These are phyloP conservation scores for Lutjanus erythropterus DNA, from an alignment of 2,113 vertebrate genomes.

Conservation along the genomic window DNA sequence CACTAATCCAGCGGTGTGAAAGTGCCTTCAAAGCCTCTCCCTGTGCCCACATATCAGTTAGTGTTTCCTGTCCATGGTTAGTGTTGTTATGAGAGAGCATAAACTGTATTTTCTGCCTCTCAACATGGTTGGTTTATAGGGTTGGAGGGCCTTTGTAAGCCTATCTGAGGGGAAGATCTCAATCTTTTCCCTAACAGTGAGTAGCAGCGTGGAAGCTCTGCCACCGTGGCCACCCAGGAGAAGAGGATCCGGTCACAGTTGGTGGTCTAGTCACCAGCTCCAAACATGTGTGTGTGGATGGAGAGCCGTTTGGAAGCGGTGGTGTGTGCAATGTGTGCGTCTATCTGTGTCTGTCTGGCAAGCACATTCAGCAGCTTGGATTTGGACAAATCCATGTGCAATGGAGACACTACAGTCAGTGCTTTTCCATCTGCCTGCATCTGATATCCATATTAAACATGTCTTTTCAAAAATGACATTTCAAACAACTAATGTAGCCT, in stretches of 20 bases:
- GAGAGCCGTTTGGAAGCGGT: conserved; percentile 31
- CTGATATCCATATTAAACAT: neutral
- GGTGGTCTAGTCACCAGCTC: conserved; percentile 77
- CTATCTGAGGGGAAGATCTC: conserved; percentile 73
- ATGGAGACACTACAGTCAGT: neutral
- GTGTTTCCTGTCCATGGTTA: conserved; percentile 78
- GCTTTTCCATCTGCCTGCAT: conserved; percentile 6
- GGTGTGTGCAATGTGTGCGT: conserved; percentile 53
- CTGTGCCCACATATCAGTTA: conserved; percentile 78
- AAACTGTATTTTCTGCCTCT: conserved; percentile 81
- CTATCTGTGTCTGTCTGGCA: conserved; percentile 35
- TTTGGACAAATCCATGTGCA: neutral
- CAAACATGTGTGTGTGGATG: conserved; percentile 62
- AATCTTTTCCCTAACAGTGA: conserved; percentile 66
- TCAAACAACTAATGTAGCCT: neutral
- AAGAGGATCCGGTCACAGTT: conserved; percentile 66
- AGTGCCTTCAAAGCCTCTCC: conserved; percentile 76
- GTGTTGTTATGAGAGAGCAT: conserved; percentile 79
- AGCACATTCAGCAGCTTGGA: conserved; percentile 21
- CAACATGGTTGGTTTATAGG: conserved; percentile 69
- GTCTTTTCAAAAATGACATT: neutral
- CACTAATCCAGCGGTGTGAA: conserved; percentile 60
- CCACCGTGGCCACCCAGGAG: conserved; percentile 81
- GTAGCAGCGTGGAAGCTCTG: conserved; percentile 58
- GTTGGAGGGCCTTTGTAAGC: conserved; percentile 71